These are phyloP conservation scores for Bombus ignitus DNA, from an alignment of 1,140 invertebrate genomes.

Conservation along the genomic window DNA sequence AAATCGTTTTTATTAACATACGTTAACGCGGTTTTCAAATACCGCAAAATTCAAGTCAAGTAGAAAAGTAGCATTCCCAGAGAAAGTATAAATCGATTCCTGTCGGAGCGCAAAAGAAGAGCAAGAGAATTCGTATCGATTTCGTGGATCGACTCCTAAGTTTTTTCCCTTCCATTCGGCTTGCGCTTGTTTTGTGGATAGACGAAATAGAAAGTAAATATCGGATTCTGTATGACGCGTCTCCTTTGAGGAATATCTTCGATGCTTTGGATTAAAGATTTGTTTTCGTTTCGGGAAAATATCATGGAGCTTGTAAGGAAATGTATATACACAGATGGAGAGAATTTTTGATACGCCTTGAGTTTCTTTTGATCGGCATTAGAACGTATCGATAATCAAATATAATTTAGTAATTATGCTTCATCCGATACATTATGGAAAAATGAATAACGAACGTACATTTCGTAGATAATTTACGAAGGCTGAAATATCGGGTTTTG, in stretches of 20 bases:
- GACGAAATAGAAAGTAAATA: constrained; percentile 5
- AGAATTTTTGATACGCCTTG: neutral
- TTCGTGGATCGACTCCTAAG: neutral
- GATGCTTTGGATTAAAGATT: neutral
- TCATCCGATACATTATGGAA: neutral
- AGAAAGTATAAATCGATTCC: constrained; percentile 9
- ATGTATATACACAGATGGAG: neutral
- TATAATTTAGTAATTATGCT: neutral
- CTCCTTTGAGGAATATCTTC: neutral
- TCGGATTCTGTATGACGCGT: neutral
- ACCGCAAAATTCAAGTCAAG: neutral
- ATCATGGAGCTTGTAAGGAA: neutral
- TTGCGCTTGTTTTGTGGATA: neutral
- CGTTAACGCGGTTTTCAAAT: neutral
- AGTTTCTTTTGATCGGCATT: neutral
- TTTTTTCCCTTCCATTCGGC: too few species aligned
- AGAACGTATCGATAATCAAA: neutral
- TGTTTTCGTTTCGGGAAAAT: neutral
- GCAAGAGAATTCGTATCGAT: neutral
- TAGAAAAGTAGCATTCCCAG: too few species aligned
- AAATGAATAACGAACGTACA: too few species aligned
- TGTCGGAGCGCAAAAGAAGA: neutral
- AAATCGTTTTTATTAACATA: constrained; percentile 49
- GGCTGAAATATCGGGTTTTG: neutral
- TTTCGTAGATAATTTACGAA: neutral